Evolutionary conservation across 1,140 invertebrate genomes (phyloP), one percentile per base, ranked within the genome.

Genomic region (Fopius arisanus): DNA sequence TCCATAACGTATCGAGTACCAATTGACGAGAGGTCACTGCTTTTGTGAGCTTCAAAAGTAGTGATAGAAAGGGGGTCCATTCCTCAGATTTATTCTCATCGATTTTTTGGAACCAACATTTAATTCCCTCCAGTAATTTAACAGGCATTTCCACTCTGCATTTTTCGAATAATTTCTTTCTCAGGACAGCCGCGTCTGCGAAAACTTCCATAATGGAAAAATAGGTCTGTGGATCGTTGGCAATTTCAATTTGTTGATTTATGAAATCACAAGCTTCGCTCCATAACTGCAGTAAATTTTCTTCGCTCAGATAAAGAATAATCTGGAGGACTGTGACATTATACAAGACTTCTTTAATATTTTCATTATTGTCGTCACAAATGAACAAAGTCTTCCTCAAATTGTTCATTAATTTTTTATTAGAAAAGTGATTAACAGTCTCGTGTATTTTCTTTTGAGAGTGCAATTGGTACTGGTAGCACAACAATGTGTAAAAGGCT

Each of bases 381-480:
- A 1, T 3, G 4, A 51, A 51, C 6, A n/a, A 9, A 10, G n/a
- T 71, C 12, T 1, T 3, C 33, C 33, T 3, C 43, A 48, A 54
- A 23, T 37, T 29, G 5, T 48, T 19, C 28, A 65, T 28, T 43
- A 29, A 31, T 43, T 23, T n/a, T 29, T 48, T n/a, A 16, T 41
- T 16, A 3, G 62, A 65, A 7, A 43, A 1, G n/a, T 16, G 9
- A 9, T 4, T 14, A 0, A 23, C 14, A 10, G 14, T 2, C n/a
- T 37, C 23, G n/a, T n/a, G n/a, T 2, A 28, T 3, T 48, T 23
- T 31, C 3, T 4, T n/a, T 7, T 26, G 6, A 21, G 16, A 12
- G 23, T 31, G 43, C 1, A 59, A 12, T 10, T 73, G 28, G 40
- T 73, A 73, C 21, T 73, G 62, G 19, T 67, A 67, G n/a, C 63